Base-by-base conservation (phyloP, 2,797 vertebrate genomes). In the Sebastes nivosus region DNA sequence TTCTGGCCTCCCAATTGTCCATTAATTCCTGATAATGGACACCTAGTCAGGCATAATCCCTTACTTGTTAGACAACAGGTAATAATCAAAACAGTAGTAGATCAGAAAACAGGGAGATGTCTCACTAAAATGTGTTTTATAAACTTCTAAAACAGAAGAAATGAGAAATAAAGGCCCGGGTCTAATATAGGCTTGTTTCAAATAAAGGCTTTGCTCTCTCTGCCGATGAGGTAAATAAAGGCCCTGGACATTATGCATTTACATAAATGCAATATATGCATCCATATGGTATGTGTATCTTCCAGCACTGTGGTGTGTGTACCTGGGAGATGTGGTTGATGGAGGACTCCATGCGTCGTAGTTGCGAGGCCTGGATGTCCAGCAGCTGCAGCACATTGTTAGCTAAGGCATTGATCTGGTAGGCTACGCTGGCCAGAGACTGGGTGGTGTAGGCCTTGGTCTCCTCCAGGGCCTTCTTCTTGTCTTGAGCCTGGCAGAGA, bases 371-470 rank as follows among this genome's bases (percentile, higher is more conserved):
- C 74, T 99, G 98, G 92, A 99, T 99, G 90, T 99, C 98, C 96
- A 99, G 95, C 93, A 99, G 95, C 72, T 99, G 98, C 87, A 99
- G 96, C 65, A 99, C 98, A 96, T 99, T 99, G 96, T 99, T 99
- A 85, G 98, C 98, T 96, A 99, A 94, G 92, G 98, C 98, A 96
- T 99, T 99, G 95, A 99, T 99, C 95, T 99, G 98, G 95, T 99
- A 99, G 94, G 98, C 98, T 90, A 99, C 98, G 55, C 98, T 99
- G 90, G 98, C 98, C 96, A 99, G 95, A 91, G 98, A 99, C 77
- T 99, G 98, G 81, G 98, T 99, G 88, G 98, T 99, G 88, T 99
- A 99, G 84, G 98, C 98, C 96, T 99, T 99, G 94, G 98, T 99
- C 95, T 99, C 98, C 94, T 99, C 98, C 94, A 99, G 95, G 82